Base-by-base conservation (phyloP, 2,888 invertebrate species). In the Dromius quadrimaculatus region DNA sequence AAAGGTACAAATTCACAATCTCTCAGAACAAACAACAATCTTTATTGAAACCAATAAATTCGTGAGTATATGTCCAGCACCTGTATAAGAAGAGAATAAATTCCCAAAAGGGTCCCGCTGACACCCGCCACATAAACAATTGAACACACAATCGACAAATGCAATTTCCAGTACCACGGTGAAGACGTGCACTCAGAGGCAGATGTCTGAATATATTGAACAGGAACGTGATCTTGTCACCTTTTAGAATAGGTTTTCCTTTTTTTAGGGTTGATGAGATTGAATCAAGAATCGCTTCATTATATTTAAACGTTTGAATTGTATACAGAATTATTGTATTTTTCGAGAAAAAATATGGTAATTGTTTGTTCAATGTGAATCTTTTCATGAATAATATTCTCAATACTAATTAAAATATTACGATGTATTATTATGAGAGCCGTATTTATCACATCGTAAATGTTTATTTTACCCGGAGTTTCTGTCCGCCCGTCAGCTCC, bases 381-480 rank as follows among this genome's bases (percentile, higher is more conserved):
- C 50, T 54, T 17, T 23, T 13, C 23, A 54, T 54, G 43, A 62
- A 43, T 43, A 54, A n/a, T 15, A 41, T 54, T 64, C 47, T 47
- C 45, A 64, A 64, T 64, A 64, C 47, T 47, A 64, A 64, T 64
- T 64, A 64, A 64, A 64, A 64, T 47, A 64, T 64, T 63, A 64
- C 64, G 64, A 64, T 19, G 47, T 28, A 64, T 64, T 32, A 64
- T 34, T 64, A 47, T 64, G 32, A 34, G 47, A 32, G 64, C 64
- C 28, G 47, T 64, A 47, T 64, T 64, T 64, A 64, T 64, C 64
- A 64, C 64, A 47, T 64, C 64, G 64, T 64, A 47, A 64, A 63
- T 28, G 34, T 64, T 45, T 47, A 64, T 47, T 34, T 64, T 47
- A 20, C 45, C 64, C 47, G 32, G 19, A 64, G 47, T 45, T 13